Evolutionary conservation across 2,888 invertebrate genomes (phyloP).

Genomic region (Caenorhabditis sulstoni): DNA sequence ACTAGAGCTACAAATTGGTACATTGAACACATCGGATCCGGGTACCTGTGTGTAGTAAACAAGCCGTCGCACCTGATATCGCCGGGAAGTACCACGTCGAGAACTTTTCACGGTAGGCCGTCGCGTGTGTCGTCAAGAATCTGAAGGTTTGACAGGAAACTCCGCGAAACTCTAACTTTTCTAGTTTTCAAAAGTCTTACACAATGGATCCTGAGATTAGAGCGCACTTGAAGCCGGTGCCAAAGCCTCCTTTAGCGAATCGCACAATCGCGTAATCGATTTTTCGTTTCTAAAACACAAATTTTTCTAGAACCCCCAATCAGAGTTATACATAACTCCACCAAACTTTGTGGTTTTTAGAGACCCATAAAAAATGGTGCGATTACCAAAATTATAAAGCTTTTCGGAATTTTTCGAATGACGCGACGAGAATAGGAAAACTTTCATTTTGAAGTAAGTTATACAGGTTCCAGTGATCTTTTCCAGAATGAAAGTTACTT

Average conservation of each 20-base stretch:
- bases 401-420: too few species aligned
- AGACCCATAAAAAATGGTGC: too few species aligned
- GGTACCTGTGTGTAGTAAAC: slow-evolving; percentile 66
- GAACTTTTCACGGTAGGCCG: slow-evolving; percentile 69
- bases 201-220: slow-evolving; percentile 70
- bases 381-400: too few species aligned
- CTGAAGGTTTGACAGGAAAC: slow-evolving; percentile 61
- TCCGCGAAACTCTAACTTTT: too few species aligned
- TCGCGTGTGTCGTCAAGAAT: slow-evolving; percentile 66
- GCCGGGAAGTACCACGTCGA: slow-evolving; percentile 72
- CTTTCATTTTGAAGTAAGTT: too few species aligned
- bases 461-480: too few species aligned
- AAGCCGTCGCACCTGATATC: slow-evolving; percentile 73
- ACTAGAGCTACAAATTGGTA: slow-evolving; percentile 70
- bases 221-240: slow-evolving; percentile 65
- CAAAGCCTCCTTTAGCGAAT: slow-evolving; percentile 70
- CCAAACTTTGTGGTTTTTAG: too few species aligned
- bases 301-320: not conserved
- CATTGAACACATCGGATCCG: not conserved
- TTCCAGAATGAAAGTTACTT: not conserved
- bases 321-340: too few species aligned
- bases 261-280: slow-evolving; percentile 71
- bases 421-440: too few species aligned
- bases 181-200: slow-evolving; percentile 42
- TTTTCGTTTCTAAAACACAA: slow-evolving; percentile 59